Evolutionary conservation across 2,888 invertebrate genomes (phyloP).

Genomic region (Hyles lineata): DNA sequence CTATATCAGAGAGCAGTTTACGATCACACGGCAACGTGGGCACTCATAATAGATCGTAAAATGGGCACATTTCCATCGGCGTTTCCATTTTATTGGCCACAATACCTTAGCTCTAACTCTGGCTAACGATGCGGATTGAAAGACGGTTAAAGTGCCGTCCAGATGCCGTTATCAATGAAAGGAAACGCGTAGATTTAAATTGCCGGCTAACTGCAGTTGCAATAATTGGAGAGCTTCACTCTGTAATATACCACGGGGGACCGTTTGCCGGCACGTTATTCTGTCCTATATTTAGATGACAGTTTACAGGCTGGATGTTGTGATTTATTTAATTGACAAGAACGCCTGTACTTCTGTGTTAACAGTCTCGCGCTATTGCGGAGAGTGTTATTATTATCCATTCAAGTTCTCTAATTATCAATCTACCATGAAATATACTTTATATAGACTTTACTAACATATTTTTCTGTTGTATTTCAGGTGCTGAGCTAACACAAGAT

Average conservation of each 20-base stretch:
- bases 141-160: slow-evolving; percentile 36
- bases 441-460: not conserved
- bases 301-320: slow-evolving; percentile 57
- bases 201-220: slow-evolving; percentile 65
- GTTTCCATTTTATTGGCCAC: not conserved
- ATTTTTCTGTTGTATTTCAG: slow-evolving; percentile 61
- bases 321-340: slow-evolving; percentile 59
- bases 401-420: not conserved
- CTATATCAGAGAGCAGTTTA: slow-evolving; percentile 7
- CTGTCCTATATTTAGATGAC: slow-evolving; percentile 65
- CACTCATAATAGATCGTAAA: slow-evolving; percentile 27
- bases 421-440: not conserved
- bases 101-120: slow-evolving; percentile 10
- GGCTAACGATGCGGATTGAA: slow-evolving; percentile 16
- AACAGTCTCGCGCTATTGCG: not conserved
- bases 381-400: not conserved
- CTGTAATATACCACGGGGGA: slow-evolving; percentile 65
- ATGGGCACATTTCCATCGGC: slow-evolving; percentile 19
- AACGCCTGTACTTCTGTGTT: slow-evolving; percentile 26
- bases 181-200: slow-evolving; percentile 70
- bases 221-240: slow-evolving; percentile 68
- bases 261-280: slow-evolving; percentile 55
- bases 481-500: slow-evolving; percentile 68
- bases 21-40: slow-evolving; percentile 18
- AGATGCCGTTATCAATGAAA: slow-evolving; percentile 56